Evolutionary conservation across 35 echinoderm and acorn worm genomes (phyloP), one percentile per base, ranked within the genome.

Genomic region (Apostichopus parvimensis): DNA sequence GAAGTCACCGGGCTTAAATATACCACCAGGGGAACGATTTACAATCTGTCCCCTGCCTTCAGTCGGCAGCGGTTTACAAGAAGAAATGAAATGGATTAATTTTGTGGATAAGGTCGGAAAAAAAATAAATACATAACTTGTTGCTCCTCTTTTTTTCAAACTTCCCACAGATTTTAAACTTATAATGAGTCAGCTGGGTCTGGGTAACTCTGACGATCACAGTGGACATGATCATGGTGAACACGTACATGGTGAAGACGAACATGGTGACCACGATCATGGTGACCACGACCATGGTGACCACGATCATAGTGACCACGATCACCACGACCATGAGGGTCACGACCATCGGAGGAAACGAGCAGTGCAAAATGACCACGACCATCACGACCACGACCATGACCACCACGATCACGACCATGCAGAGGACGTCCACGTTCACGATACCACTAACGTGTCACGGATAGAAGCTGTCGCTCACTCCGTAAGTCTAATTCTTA

Each of bases 291-390:
- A 82, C 52, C 78, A 80, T 80, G 34, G 34, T 45, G 78, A 14
- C 34, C 24, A 21, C 11, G 78, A 45, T 34, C 10, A 82, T 55
- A 0, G 34, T 45, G 79, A 82, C 1, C 79, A 82, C 4, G 79
- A 56, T 17, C 34, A 45, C 34, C 34, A 45, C 34, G 34, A 45
- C 34, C 34, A 45, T 45, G 34, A 45, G 34, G 34, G 34, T 45
- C 79, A 82, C 55, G 79, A 10, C 25, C 79, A 82, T 56, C 34
- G 15, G 53, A 82, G 52, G 53, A 82, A 82, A 56, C 34, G 79
- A 15, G 17, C 34, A 34, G 53, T 82, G 45, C 6, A 11, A 6
- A 6, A 56, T 17, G 52, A 54, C 17, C 45, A 45, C 5, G 34
- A 56, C 55, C 22, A 56, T 2, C 79, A 82, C 10, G 79, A n/a